phyloP scores from a whole-genome alignment of 2,888 invertebrate genomes.

The Eupithecia subfuscata region DNA sequence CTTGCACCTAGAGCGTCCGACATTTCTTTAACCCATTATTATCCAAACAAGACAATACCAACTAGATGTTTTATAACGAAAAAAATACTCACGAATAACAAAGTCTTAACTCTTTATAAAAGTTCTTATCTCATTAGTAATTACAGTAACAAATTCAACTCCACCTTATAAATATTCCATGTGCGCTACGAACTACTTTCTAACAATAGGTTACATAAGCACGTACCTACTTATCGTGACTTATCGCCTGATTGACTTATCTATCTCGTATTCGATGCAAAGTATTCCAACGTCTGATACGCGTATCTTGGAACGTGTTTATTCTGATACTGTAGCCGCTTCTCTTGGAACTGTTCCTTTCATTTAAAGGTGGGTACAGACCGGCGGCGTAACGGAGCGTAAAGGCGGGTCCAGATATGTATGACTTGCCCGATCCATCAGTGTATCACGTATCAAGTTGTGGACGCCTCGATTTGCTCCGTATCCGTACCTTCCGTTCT shows the following conservation, averaged over 20 bases:
- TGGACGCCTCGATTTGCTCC: too few species aligned
- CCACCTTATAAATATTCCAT: slow-evolving; percentile 10
- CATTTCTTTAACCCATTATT: too few species aligned
- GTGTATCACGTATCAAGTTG: too few species aligned
- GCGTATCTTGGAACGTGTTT: slow-evolving; percentile 23
- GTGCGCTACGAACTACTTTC: slow-evolving; percentile 11
- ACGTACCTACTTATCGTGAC: slow-evolving; percentile 47
- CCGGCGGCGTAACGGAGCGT: too few species aligned
- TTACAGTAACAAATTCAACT: slow-evolving; percentile 1
- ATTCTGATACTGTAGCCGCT: neutral
- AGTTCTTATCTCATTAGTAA: neutral
- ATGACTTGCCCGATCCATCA: too few species aligned
- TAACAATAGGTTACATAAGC: slow-evolving; percentile 20
- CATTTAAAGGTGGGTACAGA: neutral
- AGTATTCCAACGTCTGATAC: slow-evolving; percentile 23
- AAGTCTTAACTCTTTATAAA: neutral
- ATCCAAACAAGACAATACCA: too few species aligned
- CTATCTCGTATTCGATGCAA: slow-evolving; percentile 33
- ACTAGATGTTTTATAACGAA: neutral
- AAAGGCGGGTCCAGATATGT: too few species aligned
- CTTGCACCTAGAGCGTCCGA: too few species aligned
- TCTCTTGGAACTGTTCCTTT: slow-evolving; percentile 2
- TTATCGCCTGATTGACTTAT: slow-evolving; percentile 55
- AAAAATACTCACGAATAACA: neutral
- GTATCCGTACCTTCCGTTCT: too few species aligned